phyloP scores from a whole-genome alignment of 2,797 vertebrate genomes.

The Mycteria americana region DNA sequence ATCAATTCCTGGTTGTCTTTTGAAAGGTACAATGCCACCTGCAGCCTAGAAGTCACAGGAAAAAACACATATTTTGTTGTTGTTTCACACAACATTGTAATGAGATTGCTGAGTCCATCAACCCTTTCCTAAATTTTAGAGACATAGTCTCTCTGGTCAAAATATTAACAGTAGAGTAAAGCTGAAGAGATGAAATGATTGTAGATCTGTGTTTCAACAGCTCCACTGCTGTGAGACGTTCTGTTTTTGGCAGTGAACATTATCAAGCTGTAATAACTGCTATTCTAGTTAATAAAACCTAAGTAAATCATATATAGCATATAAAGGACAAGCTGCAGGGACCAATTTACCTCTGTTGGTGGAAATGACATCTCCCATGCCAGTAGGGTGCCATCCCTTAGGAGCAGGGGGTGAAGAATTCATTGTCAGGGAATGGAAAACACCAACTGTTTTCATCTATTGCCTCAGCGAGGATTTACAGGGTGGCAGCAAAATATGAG shows the following conservation, averaged over 20 bases:
- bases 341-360: slow-evolving; percentile 42
- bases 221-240: background rate
- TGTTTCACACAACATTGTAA: background rate
- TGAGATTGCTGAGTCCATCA: background rate
- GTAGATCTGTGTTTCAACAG: background rate
- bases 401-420: slow-evolving; percentile 17
- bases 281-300: slow-evolving; percentile 18
- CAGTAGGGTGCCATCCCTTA: background rate
- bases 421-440: background rate
- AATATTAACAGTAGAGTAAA: background rate
- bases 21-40: background rate
- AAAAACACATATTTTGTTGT: background rate
- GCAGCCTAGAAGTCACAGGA: background rate
- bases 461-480: background rate
- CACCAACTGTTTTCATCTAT: slow-evolving; percentile 21
- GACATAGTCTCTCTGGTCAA: background rate
- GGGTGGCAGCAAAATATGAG: background rate
- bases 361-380: slow-evolving; percentile 10
- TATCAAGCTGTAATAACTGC: background rate
- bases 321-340: slow-evolving; percentile 3
- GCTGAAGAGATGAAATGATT: background rate
- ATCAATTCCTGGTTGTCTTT: background rate
- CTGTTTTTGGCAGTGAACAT: background rate
- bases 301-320: slow-evolving; percentile 28
- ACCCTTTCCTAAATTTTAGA: background rate